Percentiles rank a stretch among this genome's conserved stretches.
Conservation (phyloP, 2,888 invertebrate species). For the Phortica okadai region DNA sequence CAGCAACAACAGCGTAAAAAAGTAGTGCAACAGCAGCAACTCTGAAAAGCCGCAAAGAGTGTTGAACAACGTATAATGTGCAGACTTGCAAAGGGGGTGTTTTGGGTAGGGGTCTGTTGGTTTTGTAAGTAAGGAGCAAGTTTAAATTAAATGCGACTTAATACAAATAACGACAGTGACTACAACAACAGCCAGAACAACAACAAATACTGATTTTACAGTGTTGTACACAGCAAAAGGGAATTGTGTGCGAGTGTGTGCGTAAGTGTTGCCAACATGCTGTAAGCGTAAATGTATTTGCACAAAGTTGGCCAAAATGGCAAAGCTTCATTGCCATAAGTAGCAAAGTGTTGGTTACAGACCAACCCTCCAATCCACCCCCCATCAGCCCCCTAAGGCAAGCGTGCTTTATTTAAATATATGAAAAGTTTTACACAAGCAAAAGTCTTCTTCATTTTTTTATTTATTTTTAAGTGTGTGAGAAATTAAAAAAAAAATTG, state of each 20-base stretch:
- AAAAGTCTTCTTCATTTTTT: neutral
- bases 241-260: slow-evolving; percentile 1
- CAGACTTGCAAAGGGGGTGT: neutral
- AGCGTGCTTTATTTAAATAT: neutral
- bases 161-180: slow-evolving; percentile 28
- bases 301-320: neutral
- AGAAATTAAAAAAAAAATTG: neutral
- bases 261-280: slow-evolving; percentile 18
- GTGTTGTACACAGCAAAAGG: slow-evolving; percentile 7
- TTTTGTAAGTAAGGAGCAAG: slow-evolving; percentile 20
- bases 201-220: neutral
- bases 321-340: neutral
- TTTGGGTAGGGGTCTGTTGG: neutral
- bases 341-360: neutral
- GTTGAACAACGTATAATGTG: neutral
- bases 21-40: neutral
- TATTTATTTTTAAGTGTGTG: neutral
- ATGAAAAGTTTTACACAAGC: neutral
- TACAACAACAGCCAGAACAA: slow-evolving; percentile 9
- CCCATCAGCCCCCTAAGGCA: neutral
- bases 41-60: slow-evolving; percentile 27
- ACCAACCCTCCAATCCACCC: too few species aligned
- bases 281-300: neutral
- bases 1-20: slow-evolving; percentile 1
- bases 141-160: slow-evolving; percentile 36